Evolutionary conservation across 2,888 invertebrate genomes (phyloP).

Genomic region (Alcis repandata): DNA sequence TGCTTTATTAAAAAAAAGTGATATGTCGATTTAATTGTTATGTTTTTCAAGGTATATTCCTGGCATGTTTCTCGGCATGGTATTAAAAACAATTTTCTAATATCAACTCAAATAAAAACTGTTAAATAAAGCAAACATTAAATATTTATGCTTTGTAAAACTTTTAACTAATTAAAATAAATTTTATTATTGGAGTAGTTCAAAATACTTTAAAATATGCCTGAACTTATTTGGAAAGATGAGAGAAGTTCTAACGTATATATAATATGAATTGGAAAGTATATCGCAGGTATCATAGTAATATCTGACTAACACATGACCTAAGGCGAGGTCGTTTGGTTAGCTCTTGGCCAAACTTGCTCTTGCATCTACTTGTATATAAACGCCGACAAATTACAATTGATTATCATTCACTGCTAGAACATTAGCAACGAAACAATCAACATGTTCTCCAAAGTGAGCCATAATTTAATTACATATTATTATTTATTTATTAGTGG

Average conservation of each 20-base stretch:
- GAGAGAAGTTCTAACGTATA: not conserved
- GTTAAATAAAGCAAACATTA: no score
- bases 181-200: no score
- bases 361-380: slow-evolving; percentile 53
- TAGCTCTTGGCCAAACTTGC: slow-evolving; percentile 43
- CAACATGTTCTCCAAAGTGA: slow-evolving; percentile 74
- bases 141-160: no score
- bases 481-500: not conserved
- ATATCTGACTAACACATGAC: slow-evolving; percentile 49
- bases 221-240: no score
- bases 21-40: no score
- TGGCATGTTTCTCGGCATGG: no score
- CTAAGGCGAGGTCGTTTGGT: slow-evolving; percentile 60
- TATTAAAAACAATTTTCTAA: no score
- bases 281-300: slow-evolving; percentile 38
- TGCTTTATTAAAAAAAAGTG: no score
- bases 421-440: slow-evolving; percentile 51
- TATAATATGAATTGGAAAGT: slow-evolving; percentile 35
- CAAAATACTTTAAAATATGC: no score
- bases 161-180: no score
- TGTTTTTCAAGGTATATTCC: no score
- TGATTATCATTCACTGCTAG: slow-evolving; percentile 55
- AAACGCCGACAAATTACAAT: slow-evolving; percentile 46
- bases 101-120: no score
- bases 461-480: slow-evolving; percentile 31